These are phyloP conservation scores for Zonotrichia albicollis DNA, from an alignment of 2,797 vertebrate genomes.

Conservation along the genomic window DNA sequence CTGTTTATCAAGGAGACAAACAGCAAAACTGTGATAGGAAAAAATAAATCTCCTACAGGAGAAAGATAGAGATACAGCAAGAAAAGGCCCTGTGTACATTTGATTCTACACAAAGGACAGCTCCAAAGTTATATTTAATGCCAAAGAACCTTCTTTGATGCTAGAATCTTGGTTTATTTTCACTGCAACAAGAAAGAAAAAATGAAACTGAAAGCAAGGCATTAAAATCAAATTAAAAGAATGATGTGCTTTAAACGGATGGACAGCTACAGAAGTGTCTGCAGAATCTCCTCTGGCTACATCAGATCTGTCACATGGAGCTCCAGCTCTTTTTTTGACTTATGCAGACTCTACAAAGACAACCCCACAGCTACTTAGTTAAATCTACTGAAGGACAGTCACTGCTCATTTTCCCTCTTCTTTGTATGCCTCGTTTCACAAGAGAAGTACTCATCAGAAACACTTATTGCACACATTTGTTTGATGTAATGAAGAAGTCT, in stretches of 20 bases:
- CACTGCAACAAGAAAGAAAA: background rate
- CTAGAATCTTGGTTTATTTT: background rate
- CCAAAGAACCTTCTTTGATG: background rate
- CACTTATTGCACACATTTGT: slow-evolving; percentile 15
- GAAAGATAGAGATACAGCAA: background rate
- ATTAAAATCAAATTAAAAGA: background rate
- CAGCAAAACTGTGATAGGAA: background rate
- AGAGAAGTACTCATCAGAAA: slow-evolving; percentile 8
- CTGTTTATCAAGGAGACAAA: background rate
- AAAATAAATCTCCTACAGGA: background rate
- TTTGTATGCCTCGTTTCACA: background rate
- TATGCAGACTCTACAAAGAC: background rate
- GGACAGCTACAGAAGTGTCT: background rate
- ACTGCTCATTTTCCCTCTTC: background rate
- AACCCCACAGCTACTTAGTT: background rate
- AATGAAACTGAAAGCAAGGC: background rate
- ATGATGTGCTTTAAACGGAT: background rate
- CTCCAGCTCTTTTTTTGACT: background rate
- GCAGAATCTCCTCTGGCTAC: background rate
- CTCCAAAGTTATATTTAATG: background rate
- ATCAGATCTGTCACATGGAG: background rate
- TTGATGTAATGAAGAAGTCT: slow-evolving; percentile 1
- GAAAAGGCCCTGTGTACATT: background rate
- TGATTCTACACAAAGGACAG: background rate
- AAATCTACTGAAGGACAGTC: background rate